phyloP scores from a whole-genome alignment of 2,113 vertebrate genomes.

The Crotalus viridis region DNA sequence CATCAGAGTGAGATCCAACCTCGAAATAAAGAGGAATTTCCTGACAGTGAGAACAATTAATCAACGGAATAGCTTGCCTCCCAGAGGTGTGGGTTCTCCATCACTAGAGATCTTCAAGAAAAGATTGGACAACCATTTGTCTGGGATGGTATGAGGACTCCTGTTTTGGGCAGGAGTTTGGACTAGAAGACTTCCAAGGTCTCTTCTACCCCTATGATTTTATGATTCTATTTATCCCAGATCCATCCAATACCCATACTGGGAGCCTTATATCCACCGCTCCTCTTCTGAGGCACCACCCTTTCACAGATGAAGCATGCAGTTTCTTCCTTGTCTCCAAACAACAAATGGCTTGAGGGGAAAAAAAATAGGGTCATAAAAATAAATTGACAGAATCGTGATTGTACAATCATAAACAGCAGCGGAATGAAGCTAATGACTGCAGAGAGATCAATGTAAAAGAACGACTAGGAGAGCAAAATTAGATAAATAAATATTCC shows the following conservation, averaged over 20 bases:
- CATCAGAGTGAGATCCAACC: too few relatives aligned
- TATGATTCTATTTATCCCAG: background rate
- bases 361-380: background rate
- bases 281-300: background rate
- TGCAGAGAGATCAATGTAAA: conserved; percentile 28
- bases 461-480: background rate
- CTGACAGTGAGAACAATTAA: too few relatives aligned
- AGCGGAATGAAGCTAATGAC: conserved; percentile 23
- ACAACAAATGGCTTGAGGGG: background rate
- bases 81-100: too few relatives aligned
- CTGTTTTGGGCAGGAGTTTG: too few relatives aligned
- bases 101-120: too few relatives aligned
- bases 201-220: too few relatives aligned
- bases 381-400: background rate
- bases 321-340: background rate
- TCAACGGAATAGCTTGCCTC: too few relatives aligned
- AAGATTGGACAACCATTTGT: too few relatives aligned
- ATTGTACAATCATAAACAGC: background rate
- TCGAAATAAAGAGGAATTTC: too few relatives aligned
- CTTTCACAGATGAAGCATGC: background rate
- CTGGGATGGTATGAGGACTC: too few relatives aligned
- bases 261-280: background rate
- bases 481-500: conserved; percentile 39
- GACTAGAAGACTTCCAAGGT: too few relatives aligned
- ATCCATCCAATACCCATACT: background rate